phyloP scores from a whole-genome alignment of 2,888 invertebrate genomes.

The Dermolepida albohirtum region DNA sequence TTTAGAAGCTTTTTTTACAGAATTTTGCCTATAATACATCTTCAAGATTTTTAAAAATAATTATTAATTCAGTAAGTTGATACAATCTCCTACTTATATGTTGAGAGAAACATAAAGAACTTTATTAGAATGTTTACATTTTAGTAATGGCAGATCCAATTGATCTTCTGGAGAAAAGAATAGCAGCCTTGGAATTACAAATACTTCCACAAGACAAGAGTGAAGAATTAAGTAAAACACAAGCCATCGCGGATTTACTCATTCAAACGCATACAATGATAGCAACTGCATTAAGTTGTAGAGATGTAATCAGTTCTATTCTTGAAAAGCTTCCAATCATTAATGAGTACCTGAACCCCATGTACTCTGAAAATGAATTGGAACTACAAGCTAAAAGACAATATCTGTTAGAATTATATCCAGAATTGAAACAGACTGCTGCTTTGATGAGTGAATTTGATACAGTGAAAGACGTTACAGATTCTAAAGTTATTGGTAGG shows the following conservation, averaged over 20 bases:
- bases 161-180: conserved; percentile 65
- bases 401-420: conserved; percentile 64
- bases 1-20: no score
- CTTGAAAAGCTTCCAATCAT: conserved; percentile 65
- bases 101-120: no score
- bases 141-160: conserved; percentile 51
- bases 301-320: conserved; percentile 65
- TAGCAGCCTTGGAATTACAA: conserved; percentile 65
- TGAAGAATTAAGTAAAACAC: conserved; percentile 54
- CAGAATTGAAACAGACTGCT: conserved; percentile 64
- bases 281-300: conserved; percentile 67
- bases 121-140: no score
- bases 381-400: conserved; percentile 66
- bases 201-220: conserved; percentile 60
- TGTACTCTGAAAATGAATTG: conserved; percentile 63
- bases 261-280: conserved; percentile 66
- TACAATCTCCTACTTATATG: no score
- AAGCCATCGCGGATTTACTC: conserved; percentile 63
- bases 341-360: conserved; percentile 65
- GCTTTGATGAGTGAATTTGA: conserved; percentile 62
- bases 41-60: no score
- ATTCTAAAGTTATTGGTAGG: conserved; percentile 63
- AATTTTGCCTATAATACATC: no score
- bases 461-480: conserved; percentile 62
- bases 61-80: no score